Evolutionary conservation across 2,888 invertebrate genomes (phyloP).

Genomic region (Orthosia incerta): DNA sequence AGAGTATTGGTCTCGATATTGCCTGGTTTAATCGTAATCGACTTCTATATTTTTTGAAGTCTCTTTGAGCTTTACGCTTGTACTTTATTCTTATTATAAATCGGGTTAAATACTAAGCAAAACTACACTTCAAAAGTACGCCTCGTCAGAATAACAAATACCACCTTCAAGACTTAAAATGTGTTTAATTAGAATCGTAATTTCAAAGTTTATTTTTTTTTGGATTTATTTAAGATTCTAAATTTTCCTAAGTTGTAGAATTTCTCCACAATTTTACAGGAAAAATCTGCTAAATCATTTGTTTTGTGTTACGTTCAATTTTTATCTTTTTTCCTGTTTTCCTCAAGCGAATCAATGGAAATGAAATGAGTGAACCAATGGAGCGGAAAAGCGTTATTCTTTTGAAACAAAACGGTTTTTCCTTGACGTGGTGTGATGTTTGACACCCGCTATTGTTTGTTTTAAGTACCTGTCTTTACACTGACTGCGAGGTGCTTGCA

Average conservation of each 20-base stretch:
- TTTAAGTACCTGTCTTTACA: conserved; percentile 36
- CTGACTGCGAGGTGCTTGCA: conserved; percentile 29
- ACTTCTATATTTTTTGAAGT: conserved; percentile 15
- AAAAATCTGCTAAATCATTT: conserved; percentile 56
- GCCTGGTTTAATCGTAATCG: conserved; percentile 35
- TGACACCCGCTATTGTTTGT: conserved; percentile 73
- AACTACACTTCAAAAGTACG: conserved; percentile 9
- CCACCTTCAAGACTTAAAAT: conserved; percentile 19
- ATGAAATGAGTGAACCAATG: conserved; percentile 80
- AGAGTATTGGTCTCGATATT: conserved; percentile 37
- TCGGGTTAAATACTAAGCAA: conserved; percentile 1
- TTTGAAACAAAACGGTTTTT: conserved; percentile 79
- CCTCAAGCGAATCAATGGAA: conserved; percentile 73
- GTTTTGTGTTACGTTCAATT: conserved; percentile 59
- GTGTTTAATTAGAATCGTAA: neutral
- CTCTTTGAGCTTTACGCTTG: neutral
- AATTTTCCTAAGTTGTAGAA: neutral
- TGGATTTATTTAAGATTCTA: neutral
- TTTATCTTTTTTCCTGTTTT: conserved; percentile 67
- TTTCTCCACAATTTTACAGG: conserved; percentile 26
- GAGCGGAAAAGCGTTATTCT: conserved; percentile 80
- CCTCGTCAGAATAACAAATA: conserved; percentile 43
- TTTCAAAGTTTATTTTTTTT: conserved; percentile 3
- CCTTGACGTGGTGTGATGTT: conserved; percentile 70
- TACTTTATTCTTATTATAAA: neutral